phyloP scores from a whole-genome alignment of 2,888 invertebrate genomes.

The Prosopocoilus inquinatus region DNA sequence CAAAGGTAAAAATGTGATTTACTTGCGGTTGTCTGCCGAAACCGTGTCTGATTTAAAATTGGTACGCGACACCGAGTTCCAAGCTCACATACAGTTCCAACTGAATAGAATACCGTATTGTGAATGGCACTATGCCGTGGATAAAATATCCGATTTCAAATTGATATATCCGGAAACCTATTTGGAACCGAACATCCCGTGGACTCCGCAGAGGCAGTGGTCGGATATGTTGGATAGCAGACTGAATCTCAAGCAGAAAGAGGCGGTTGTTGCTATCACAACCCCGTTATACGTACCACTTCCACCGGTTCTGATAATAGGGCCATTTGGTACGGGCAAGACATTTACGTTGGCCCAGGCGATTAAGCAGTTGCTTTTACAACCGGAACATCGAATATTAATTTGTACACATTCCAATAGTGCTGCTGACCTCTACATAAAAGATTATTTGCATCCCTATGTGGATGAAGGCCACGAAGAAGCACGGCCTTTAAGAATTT shows the following conservation, averaged over 20 bases:
- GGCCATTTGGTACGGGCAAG: constrained; percentile 86
- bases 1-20: constrained; percentile 66
- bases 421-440: constrained; percentile 81
- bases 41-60: constrained; percentile 65
- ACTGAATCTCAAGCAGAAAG: constrained; percentile 75
- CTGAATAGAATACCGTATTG: constrained; percentile 77
- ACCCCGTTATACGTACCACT: constrained; percentile 60
- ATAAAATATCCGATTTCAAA: constrained; percentile 68
- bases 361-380: constrained; percentile 64
- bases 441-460: constrained; percentile 78
- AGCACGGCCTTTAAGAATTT: constrained; percentile 72
- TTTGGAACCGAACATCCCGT: constrained; percentile 63
- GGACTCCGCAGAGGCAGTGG: constrained; percentile 70
- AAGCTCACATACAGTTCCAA: constrained; percentile 77
- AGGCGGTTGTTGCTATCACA: constrained; percentile 75
- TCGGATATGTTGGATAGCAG: constrained; percentile 60
- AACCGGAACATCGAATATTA: constrained; percentile 66
- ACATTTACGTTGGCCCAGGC: constrained; percentile 78
- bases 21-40: constrained; percentile 66
- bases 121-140: constrained; percentile 82
- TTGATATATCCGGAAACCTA: constrained; percentile 71
- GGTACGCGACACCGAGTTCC: constrained; percentile 60
- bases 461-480: constrained; percentile 65
- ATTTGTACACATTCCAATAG: constrained; percentile 87
- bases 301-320: constrained; percentile 70